phyloP scores from a whole-genome alignment of 2,888 invertebrate genomes.

The Apamea crenata region DNA sequence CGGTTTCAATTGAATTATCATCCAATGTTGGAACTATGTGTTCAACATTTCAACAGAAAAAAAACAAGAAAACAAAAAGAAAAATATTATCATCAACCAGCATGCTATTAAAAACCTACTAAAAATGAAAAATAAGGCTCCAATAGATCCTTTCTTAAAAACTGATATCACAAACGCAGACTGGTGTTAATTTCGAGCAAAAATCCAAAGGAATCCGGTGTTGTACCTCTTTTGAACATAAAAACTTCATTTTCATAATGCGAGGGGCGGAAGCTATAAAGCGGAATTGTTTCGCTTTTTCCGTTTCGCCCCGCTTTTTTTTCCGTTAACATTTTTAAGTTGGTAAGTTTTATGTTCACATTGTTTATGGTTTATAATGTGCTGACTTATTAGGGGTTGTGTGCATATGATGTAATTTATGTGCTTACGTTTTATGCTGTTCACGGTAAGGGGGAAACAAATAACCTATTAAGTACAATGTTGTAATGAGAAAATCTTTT shows the following conservation, averaged over 20 bases:
- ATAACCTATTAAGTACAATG: neutral
- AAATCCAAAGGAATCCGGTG: constrained; percentile 67
- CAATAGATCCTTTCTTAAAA: constrained; percentile 32
- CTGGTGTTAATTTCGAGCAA: constrained; percentile 67
- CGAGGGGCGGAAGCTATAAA: constrained; percentile 86
- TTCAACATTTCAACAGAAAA: neutral
- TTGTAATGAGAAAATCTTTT: neutral
- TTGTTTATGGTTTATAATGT: constrained; percentile 49
- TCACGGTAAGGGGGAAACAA: neutral
- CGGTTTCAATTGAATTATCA: neutral
- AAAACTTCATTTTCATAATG: constrained; percentile 88
- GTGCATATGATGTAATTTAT: constrained; percentile 18
- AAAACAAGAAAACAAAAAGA: neutral
- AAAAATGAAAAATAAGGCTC: neutral
- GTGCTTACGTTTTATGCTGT: constrained; percentile 1
- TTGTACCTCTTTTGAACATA: constrained; percentile 76
- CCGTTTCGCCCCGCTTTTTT: constrained; percentile 72
- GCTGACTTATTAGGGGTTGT: constrained; percentile 15
- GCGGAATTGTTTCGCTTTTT: constrained; percentile 84
- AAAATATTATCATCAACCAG: neutral
- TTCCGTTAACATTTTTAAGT: constrained; percentile 71
- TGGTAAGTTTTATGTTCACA: constrained; percentile 57
- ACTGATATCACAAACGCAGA: constrained; percentile 35
- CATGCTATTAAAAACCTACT: neutral
- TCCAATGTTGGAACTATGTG: neutral